phyloP scores from a whole-genome alignment of 2,888 invertebrate species.

The Omphaloscelis lunosa region DNA sequence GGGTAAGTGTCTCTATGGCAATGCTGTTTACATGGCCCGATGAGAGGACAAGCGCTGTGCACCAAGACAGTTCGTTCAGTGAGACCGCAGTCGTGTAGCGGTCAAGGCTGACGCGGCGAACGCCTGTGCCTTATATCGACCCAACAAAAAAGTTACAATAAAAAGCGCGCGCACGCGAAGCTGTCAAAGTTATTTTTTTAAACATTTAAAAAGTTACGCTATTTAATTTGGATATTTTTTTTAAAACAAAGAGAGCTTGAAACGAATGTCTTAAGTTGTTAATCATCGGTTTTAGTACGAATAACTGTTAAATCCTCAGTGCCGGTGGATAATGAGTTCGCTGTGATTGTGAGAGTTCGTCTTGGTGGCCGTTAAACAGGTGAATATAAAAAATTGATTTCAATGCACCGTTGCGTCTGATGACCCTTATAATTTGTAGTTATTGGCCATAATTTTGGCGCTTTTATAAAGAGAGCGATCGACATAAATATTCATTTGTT shows the following conservation, averaged over 20 bases:
- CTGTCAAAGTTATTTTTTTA: conserved; percentile 77
- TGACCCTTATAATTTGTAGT: conserved; percentile 67
- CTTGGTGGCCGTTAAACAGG: conserved; percentile 86
- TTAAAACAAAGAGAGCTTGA: conserved; percentile 34
- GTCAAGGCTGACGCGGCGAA: conserved; percentile 85
- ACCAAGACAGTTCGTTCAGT: conserved; percentile 82
- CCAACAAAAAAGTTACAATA: conserved; percentile 75
- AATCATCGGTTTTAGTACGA: conserved; percentile 82
- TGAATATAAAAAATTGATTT: conserved; percentile 83
- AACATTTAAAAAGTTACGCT: conserved; percentile 55
- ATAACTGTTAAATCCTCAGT: conserved; percentile 87
- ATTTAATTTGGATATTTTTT: conserved; percentile 58
- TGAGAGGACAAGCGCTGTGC: conserved; percentile 79
- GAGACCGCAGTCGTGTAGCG: conserved; percentile 86
- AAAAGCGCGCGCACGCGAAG: conserved; percentile 86
- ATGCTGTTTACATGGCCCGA: conserved; percentile 80
- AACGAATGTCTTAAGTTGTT: conserved; percentile 70
- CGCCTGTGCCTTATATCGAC: conserved; percentile 74
- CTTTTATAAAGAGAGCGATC: conserved; percentile 49
- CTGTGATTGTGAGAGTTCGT: conserved; percentile 86
- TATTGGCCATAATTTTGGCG: conserved; percentile 64
- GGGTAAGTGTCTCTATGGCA: conserved; percentile 67
- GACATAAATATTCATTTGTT: conserved; percentile 70
- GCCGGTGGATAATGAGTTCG: conserved; percentile 88
- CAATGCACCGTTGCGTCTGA: conserved; percentile 76